Conservation (phyloP, 2,113 vertebrate genomes). For the Vireo altiloquus region DNA sequence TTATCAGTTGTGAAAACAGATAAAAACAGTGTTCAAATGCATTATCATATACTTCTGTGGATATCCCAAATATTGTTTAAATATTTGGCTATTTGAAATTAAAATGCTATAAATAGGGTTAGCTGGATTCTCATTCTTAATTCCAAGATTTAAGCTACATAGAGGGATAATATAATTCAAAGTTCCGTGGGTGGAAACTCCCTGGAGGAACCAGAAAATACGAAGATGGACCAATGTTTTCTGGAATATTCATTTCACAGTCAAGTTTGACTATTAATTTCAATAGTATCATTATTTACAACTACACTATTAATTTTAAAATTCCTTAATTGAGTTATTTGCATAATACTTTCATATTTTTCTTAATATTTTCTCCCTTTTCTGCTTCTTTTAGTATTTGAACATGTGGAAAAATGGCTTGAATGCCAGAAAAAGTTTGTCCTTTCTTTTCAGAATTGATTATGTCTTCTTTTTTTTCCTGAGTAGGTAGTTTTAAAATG, state of each 20-base stretch:
- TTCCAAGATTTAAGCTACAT: neutral
- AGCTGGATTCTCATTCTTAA: neutral
- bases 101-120: neutral
- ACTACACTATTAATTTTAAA: neutral
- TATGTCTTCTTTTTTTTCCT: neutral
- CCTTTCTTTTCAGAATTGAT: conserved; percentile 16
- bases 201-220: neutral
- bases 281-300: neutral
- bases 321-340: neutral
- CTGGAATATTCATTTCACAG: neutral
- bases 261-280: neutral
- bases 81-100: neutral
- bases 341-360: neutral
- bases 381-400: neutral
- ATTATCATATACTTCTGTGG: neutral
- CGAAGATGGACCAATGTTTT: neutral
- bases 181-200: neutral
- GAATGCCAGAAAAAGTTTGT: neutral
- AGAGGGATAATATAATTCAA: neutral
- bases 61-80: neutral
- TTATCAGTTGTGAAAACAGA: neutral
- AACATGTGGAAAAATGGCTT: neutral
- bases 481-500: conserved; percentile 33
- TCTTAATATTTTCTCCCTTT: neutral
- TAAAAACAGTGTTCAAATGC: neutral